Percentiles rank a stretch among this genome's conserved stretches.
Evolutionary conservation across 2,797 vertebrate species (phyloP).

Genomic region (Taeniopygia guttata): DNA sequence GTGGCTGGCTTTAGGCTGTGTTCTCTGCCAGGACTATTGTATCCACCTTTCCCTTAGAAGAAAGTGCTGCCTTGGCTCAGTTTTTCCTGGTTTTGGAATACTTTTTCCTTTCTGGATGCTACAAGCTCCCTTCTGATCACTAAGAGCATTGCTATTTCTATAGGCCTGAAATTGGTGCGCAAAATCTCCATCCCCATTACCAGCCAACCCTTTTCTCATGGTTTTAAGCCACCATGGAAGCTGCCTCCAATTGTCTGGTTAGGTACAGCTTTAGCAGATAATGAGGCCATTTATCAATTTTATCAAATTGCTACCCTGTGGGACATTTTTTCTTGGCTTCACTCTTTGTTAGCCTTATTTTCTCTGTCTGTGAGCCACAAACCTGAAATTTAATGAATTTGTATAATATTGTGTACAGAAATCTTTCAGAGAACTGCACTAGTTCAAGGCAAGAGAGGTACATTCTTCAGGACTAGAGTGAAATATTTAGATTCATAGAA

Average conservation of each 20-base stretch:
- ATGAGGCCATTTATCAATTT: neutral
- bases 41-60: neutral
- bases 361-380: neutral
- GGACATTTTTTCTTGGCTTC: neutral
- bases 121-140: neutral
- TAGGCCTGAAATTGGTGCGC: neutral
- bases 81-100: neutral
- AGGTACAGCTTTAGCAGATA: neutral
- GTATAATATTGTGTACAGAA: accelerated
- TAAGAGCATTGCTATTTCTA: neutral
- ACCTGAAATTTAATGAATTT: neutral
- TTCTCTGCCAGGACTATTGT: neutral
- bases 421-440: neutral
- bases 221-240: neutral
- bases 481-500: neutral
- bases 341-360: neutral
- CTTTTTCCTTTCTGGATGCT: neutral
- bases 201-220: neutral
- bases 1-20: neutral
- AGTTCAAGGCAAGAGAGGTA: neutral
- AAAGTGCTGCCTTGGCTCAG: neutral
- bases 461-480: neutral
- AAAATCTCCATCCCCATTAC: accelerated
- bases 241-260: neutral
- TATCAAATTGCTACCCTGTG: neutral